These are phyloP conservation scores for Pseudocheirus occidentalis DNA, from an alignment of 2,797 vertebrate genomes.

Conservation along the genomic window DNA sequence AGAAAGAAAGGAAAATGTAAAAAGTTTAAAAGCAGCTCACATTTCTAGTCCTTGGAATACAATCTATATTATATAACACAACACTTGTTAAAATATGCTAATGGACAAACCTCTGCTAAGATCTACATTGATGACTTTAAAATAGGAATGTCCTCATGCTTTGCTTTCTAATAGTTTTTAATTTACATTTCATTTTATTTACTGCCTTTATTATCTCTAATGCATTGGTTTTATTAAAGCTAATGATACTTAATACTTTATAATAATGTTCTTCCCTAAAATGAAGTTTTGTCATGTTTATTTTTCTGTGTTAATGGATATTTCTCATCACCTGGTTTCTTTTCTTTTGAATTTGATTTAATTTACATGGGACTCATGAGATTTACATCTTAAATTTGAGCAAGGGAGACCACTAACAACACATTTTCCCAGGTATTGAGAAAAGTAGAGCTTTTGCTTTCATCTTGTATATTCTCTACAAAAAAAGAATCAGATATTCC, in stretches of 20 bases:
- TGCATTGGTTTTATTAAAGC: slow-evolving; percentile 44
- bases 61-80: slow-evolving; percentile 44
- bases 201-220: slow-evolving; percentile 26
- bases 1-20: slow-evolving; percentile 33
- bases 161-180: slow-evolving; percentile 47
- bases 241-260: slow-evolving; percentile 12
- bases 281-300: not conserved
- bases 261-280: slow-evolving; percentile 4
- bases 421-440: not conserved
- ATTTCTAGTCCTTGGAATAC: slow-evolving; percentile 38
- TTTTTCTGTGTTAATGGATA: not conserved
- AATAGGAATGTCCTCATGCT: slow-evolving; percentile 36
- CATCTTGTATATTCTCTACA: not conserved
- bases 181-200: slow-evolving; percentile 43
- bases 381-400: not conserved
- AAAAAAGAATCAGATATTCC: not conserved
- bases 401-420: not conserved
- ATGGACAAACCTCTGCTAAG: slow-evolving; percentile 4
- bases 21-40: not conserved
- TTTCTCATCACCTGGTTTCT: not conserved
- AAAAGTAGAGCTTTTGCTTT: not conserved
- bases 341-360: not conserved
- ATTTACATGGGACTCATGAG: not conserved
- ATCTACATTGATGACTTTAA: slow-evolving; percentile 34
- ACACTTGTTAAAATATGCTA: slow-evolving; percentile 36